A percentile compares a stretch with the other conserved stretches of the same genome.
Conservation (phyloP, 2,888 invertebrate species). For the Amiota mariae region DNA sequence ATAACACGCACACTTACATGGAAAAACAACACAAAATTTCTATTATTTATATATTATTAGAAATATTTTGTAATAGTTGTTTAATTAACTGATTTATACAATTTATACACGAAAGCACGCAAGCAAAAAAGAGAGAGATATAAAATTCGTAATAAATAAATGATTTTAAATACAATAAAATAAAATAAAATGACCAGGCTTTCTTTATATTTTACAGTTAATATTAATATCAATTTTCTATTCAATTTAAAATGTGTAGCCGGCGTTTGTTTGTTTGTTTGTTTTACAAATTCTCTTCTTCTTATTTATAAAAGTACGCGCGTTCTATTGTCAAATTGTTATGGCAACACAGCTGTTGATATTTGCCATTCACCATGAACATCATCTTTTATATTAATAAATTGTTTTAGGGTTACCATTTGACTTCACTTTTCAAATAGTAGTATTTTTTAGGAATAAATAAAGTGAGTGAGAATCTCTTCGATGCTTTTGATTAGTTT, state of each 20-base stretch:
- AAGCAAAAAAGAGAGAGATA: background rate
- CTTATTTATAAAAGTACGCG: no score
- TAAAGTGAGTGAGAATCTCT: no score
- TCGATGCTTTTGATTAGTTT: no score
- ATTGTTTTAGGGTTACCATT: no score
- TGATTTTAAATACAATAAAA: background rate
- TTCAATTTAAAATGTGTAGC: no score
- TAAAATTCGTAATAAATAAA: background rate
- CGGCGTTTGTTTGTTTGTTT: background rate
- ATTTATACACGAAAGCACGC: constrained; percentile 9
- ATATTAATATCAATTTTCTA: no score
- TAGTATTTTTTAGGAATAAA: no score
- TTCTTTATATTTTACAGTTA: no score
- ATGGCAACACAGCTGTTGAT: background rate
- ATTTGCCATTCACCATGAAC: background rate
- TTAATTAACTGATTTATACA: constrained; percentile 15
- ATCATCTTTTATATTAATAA: no score
- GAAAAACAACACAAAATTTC: background rate
- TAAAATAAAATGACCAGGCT: background rate
- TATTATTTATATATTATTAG: background rate
- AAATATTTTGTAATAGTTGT: constrained; percentile 11
- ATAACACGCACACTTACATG: constrained; percentile 1
- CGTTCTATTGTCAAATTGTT: no score
- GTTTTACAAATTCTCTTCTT: no score
- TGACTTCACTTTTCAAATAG: no score